A percentile compares a stretch with the other conserved stretches of the same genome.
These are phyloP conservation scores for Pocota personata DNA, from an alignment of 2,888 invertebrate species.

Conservation along the genomic window DNA sequence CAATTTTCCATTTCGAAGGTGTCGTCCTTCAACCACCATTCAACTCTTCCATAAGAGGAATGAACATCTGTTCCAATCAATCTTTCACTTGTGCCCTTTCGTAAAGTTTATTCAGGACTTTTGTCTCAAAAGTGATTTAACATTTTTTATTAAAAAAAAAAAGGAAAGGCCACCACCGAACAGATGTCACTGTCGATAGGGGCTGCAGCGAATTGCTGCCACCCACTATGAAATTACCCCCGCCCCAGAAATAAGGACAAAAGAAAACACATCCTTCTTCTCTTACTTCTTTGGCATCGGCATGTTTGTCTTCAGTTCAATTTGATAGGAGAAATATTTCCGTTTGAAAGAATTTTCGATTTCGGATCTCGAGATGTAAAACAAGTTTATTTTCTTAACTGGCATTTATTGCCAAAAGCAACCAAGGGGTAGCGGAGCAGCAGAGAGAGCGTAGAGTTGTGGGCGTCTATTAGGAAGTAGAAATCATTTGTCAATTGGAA, in stretches of 20 bases:
- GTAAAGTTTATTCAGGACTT: neutral
- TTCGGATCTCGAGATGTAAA: neutral
- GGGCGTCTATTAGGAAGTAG: no score
- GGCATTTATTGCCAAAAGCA: neutral
- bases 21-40: neutral
- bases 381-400: neutral
- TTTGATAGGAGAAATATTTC: neutral
- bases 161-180: neutral
- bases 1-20: neutral
- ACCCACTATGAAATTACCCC: neutral
- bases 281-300: no score
- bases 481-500: no score
- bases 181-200: neutral
- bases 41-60: no score
- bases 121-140: neutral
- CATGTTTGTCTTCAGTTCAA: constrained; percentile 2
- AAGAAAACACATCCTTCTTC: neutral
- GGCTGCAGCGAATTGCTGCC: neutral
- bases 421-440: no score
- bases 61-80: constrained; percentile 16
- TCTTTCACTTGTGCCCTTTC: neutral
- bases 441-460: no score
- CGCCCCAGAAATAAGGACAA: neutral
- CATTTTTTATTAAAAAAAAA: neutral
- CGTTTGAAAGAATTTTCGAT: neutral